phyloP scores from a whole-genome alignment of 1,140 invertebrate species.

The Heliothis virescens region DNA sequence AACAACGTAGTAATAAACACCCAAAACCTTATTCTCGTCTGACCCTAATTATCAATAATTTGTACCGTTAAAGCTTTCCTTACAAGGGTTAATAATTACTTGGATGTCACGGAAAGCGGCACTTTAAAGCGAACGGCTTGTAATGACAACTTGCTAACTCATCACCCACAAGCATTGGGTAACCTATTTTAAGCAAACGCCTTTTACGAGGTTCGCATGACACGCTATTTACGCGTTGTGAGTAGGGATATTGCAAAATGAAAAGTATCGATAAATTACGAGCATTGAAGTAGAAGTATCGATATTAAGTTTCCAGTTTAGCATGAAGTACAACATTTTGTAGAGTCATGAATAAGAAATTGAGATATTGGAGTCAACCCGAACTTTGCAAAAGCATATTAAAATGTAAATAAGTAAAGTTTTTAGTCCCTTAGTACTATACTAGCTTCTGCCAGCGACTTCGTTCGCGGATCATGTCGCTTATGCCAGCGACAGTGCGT shows the following conservation, averaged over 20 bases:
- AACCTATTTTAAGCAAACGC: conserved; percentile 31
- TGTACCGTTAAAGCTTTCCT: conserved; percentile 19
- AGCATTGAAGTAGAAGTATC: too few relatives aligned
- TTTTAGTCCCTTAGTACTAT: too few relatives aligned
- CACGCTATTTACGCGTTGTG: conserved; percentile 13
- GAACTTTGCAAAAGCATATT: too few relatives aligned
- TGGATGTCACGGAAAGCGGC: conserved; percentile 14
- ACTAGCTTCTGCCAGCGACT: too few relatives aligned
- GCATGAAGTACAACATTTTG: too few relatives aligned
- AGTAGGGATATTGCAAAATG: neutral
- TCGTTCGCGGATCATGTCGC: too few relatives aligned
- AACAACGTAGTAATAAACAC: conserved; percentile 19
- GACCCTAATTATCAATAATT: conserved; percentile 42
- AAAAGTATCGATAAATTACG: too few relatives aligned
- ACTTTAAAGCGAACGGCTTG: conserved; percentile 15
- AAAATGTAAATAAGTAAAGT: too few relatives aligned
- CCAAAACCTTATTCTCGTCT: conserved; percentile 12
- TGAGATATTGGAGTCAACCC: too few relatives aligned
- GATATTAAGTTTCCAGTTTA: too few relatives aligned
- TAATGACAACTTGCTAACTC: conserved; percentile 21
- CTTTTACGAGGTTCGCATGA: conserved; percentile 23
- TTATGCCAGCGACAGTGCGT: too few relatives aligned
- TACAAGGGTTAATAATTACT: conserved; percentile 41
- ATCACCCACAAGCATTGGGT: conserved; percentile 7
- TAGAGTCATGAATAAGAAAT: too few relatives aligned